Base-by-base conservation (phyloP, 2,888 invertebrate species). In the Rhorus exstirpatorius region DNA sequence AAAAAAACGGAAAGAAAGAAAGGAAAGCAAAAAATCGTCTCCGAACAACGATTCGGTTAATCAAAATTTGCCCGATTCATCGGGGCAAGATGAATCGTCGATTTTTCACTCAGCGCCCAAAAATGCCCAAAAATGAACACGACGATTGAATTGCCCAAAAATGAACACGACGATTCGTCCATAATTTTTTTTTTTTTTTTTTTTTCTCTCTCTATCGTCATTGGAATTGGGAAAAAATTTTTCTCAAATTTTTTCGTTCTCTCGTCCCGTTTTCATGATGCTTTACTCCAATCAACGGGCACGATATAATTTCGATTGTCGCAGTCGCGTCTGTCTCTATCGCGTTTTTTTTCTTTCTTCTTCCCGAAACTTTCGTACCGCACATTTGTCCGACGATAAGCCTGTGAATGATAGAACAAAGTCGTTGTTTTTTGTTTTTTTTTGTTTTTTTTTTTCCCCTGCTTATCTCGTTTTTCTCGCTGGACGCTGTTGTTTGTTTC, bases 361-460 rank as follows among this genome's bases (percentile, higher is more conserved):
- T 55, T 49, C 35, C 35, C 49, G 60, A 58, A 78, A 78, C 81
- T 75, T 75, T 68, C 55, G 46, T 58, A 51, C 68, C 79, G 70
- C 82, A 75, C 70, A 75, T 79, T 67, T 76, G 76, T 60, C 49
- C 67, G 49, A 49, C 58, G 49, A 60, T 51, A 53, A 68, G 21
- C 70, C 19, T 35, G 49, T 31, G 76, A 44, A 58, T 44, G 35
- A 21, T 14, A 17, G 19, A 38, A 53, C 31, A 35, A 63, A 68
- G 49, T 24, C 67, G 44, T 55, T 61, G 14, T 21, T 77, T 71
- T 67, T 71, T 10, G 6, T 17, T 38, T 55, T 55, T 38, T 38
- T n/a, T 17, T 14, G 17, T 26, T 60, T 44, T 31, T 51, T 26
- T 14, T 41, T 49, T 53, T 31, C 14, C 8, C 14, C 2, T n/a